Percentiles rank a stretch among this genome's conserved stretches.
phyloP scores from a whole-genome alignment of 2,113 vertebrate species.

The Gobiocypris rarus region DNA sequence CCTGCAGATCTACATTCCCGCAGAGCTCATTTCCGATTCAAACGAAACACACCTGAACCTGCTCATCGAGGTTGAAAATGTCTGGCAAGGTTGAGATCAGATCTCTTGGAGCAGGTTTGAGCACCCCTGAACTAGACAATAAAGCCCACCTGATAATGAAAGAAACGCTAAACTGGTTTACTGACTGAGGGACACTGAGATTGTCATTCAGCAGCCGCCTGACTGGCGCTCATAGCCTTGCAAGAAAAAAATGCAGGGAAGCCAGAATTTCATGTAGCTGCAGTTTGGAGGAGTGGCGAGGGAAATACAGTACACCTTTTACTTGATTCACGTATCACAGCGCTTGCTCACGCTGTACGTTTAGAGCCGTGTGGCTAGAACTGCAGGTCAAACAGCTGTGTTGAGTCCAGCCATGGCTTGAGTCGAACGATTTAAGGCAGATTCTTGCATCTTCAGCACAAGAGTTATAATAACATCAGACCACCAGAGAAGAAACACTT shows the following conservation, averaged over 20 bases:
- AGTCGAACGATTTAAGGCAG: neutral
- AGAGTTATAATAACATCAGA: too few relatives aligned
- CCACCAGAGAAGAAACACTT: too few relatives aligned
- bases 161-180: neutral
- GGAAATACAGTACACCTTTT: neutral
- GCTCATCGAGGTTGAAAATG: neutral
- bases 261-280: constrained; percentile 40
- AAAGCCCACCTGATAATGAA: constrained; percentile 1
- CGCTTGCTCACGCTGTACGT: neutral
- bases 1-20: neutral
- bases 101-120: neutral
- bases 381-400: neutral
- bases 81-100: neutral
- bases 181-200: neutral
- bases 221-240: neutral
- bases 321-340: neutral
- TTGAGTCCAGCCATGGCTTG: neutral
- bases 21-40: neutral
- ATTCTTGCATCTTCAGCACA: neutral
- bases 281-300: constrained; percentile 5
- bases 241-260: constrained; percentile 44
- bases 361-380: neutral
- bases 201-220: neutral
- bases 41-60: neutral
- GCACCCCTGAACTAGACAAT: neutral